These are phyloP conservation scores for Polietes domitor DNA, from an alignment of 2,888 invertebrate species.

Conservation along the genomic window DNA sequence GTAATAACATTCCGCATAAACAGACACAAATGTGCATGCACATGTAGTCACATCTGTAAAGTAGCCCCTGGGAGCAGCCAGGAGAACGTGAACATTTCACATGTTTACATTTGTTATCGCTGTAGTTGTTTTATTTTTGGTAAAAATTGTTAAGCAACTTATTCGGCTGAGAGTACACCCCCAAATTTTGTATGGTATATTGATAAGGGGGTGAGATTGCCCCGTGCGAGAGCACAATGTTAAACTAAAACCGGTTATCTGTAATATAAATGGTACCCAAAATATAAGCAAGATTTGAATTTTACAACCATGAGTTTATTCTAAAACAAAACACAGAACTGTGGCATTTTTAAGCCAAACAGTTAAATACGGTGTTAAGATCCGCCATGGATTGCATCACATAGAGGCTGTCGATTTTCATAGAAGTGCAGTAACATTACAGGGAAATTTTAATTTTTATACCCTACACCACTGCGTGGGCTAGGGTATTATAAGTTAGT, in stretches of 20 bases:
- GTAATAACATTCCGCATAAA: background rate
- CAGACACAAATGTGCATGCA: background rate
- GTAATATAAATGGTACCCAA: slow-evolving; percentile 31
- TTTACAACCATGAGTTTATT: slow-evolving; percentile 68
- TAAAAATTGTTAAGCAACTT: background rate
- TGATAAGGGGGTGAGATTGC: slow-evolving; percentile 27
- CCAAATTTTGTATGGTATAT: background rate
- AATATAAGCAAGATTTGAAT: no score
- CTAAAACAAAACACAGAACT: no score
- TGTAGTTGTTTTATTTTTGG: background rate
- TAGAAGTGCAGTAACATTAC: no score
- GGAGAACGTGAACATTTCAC: background rate
- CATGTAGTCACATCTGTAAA: background rate
- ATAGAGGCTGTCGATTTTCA: no score
- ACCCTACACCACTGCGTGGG: no score
- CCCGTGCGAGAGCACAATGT: no score
- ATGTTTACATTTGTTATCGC: background rate
- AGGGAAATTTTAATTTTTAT: no score
- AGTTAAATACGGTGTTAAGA: no score
- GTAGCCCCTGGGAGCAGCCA: background rate
- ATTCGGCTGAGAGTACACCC: background rate
- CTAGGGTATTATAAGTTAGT: no score
- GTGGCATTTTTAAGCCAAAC: no score
- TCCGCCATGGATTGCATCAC: no score
- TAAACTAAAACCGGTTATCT: no score